A percentile compares a stretch with the other conserved stretches of the same genome.
These are phyloP conservation scores for Coelinius sp. DNA, from an alignment of 2,888 invertebrate genomes.

Conservation along the genomic window DNA sequence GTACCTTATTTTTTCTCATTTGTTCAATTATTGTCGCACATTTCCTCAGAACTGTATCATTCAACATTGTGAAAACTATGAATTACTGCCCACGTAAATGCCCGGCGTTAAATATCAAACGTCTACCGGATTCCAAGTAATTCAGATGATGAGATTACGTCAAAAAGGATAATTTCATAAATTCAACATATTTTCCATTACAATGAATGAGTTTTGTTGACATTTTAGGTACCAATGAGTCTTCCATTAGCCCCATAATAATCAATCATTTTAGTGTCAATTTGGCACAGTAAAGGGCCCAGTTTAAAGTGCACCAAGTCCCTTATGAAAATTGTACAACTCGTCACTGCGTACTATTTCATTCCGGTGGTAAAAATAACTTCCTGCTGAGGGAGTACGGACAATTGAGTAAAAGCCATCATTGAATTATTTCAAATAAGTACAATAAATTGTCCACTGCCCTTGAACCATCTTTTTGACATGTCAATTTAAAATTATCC, in stretches of 20 bases:
- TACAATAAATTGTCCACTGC: conserved; percentile 51
- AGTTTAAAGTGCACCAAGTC: neutral
- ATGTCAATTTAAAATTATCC: conserved; percentile 36
- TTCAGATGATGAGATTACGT: neutral
- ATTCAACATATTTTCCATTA: no score
- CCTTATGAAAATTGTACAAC: conserved; percentile 16
- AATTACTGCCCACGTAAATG: conserved; percentile 26
- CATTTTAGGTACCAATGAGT: neutral
- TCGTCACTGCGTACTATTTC: conserved; percentile 30
- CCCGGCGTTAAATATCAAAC: conserved; percentile 5
- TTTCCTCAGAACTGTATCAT: neutral
- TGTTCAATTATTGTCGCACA: conserved; percentile 8
- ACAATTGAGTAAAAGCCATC: conserved; percentile 53
- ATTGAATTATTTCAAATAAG: conserved; percentile 56
- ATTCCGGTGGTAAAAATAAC: conserved; percentile 49
- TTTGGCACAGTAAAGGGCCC: neutral
- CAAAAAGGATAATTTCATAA: neutral
- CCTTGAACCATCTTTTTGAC: conserved; percentile 54
- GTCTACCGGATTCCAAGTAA: neutral
- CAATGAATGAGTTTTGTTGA: neutral
- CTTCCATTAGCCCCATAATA: neutral
- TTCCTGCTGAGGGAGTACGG: conserved; percentile 51
- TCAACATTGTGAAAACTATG: neutral
- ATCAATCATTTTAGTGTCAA: neutral
- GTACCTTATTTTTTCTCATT: neutral